These are phyloP conservation scores for Leptocoma aspasia DNA, from an alignment of 2,113 vertebrate species.

Conservation along the genomic window DNA sequence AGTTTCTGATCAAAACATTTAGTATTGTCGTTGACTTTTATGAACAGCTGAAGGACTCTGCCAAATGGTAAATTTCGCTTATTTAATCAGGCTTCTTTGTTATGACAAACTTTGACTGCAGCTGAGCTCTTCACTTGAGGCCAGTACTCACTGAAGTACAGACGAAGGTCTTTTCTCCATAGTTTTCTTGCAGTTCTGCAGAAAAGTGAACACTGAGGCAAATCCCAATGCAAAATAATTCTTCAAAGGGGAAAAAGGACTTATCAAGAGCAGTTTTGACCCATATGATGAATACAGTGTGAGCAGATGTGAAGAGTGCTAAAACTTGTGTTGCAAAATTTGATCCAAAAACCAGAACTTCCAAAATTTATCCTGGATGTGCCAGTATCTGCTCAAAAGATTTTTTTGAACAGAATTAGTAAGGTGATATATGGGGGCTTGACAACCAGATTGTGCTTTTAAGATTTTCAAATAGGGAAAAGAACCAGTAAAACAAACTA, in stretches of 20 bases:
- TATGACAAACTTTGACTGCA: neutral
- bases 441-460: neutral
- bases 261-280: neutral
- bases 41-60: neutral
- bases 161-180: neutral
- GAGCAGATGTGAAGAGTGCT: neutral
- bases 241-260: neutral
- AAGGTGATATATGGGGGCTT: neutral
- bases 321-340: neutral
- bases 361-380: neutral
- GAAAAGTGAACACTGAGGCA: neutral
- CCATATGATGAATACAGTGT: neutral
- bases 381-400: neutral
- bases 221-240: neutral
- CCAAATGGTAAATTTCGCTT: constrained; percentile 5
- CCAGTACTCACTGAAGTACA: neutral
- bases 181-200: neutral
- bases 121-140: constrained; percentile 22
- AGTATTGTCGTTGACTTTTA: neutral
- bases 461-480: neutral
- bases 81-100: constrained; percentile 48
- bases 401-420: neutral
- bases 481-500: neutral
- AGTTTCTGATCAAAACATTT: constrained; percentile 8
- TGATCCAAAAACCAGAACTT: neutral